Conservation (phyloP, 2,797 vertebrate species). For the Morus bassanus region DNA sequence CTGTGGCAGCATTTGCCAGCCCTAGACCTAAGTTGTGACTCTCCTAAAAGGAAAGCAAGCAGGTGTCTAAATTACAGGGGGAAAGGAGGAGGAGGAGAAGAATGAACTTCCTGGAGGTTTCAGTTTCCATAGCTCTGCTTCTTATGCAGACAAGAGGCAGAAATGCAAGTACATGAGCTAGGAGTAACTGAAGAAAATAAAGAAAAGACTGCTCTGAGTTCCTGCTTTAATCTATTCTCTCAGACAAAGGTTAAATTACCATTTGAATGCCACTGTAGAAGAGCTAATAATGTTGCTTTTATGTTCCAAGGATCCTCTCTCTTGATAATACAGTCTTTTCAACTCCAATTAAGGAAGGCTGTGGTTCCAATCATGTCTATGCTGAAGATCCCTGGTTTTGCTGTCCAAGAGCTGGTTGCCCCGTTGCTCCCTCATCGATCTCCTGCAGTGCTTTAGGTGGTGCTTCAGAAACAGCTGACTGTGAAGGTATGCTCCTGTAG, state of each 20-base stretch:
- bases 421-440: not conserved
- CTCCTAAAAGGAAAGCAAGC: not conserved
- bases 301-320: conserved; percentile 12
- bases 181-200: not conserved
- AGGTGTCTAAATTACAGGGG: not conserved
- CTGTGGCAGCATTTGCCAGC: not conserved
- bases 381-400: not conserved
- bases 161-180: not conserved
- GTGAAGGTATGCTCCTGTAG: not conserved
- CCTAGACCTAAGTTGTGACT: not conserved
- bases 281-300: conserved; percentile 42
- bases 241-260: conserved; percentile 44
- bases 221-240: conserved; percentile 36
- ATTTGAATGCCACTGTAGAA: conserved; percentile 20
- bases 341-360: not conserved
- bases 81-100: not conserved
- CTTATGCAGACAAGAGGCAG: not conserved
- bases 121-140: conserved; percentile 6
- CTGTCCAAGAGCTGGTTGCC: not conserved
- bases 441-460: conserved; percentile 13
- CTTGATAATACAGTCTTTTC: not conserved
- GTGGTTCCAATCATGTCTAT: not conserved
- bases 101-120: conserved; percentile 4
- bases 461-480: conserved; percentile 33
- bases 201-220: not conserved